A percentile compares a stretch with the other conserved stretches of the same genome.
Conservation (phyloP, 2,888 invertebrate genomes). For the Drosophila mettleri region DNA sequence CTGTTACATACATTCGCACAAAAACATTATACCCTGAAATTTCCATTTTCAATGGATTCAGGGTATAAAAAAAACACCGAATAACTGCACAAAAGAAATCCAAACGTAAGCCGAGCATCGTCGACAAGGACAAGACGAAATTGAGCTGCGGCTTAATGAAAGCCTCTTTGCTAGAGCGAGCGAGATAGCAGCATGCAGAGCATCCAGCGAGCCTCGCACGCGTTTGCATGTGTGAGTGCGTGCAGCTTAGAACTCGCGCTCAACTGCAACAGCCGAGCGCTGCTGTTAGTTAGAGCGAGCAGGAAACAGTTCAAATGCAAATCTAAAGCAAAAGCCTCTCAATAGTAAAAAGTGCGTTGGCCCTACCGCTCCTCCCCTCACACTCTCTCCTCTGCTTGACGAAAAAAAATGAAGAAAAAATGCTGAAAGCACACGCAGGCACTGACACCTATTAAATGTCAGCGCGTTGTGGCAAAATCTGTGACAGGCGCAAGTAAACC, state of each 20-base stretch:
- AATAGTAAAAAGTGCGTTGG: constrained; percentile 50
- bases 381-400: background rate
- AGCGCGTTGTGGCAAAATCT: constrained; percentile 47
- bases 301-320: constrained; percentile 42
- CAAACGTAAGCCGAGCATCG: constrained; percentile 43
- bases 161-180: constrained; percentile 37
- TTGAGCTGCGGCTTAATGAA: constrained; percentile 65
- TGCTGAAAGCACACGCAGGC: constrained; percentile 33
- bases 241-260: constrained; percentile 57
- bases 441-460: constrained; percentile 62
- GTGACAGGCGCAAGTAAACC: constrained; percentile 37
- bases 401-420: constrained; percentile 50
- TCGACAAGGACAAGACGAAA: constrained; percentile 60
- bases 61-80: constrained; percentile 12
- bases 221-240: background rate
- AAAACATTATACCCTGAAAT: too few species aligned
- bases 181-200: background rate
- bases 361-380: background rate
- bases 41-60: too few species aligned
- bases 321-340: constrained; percentile 54
- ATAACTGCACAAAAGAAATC: constrained; percentile 20
- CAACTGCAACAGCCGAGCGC: constrained; percentile 52
- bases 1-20: too few species aligned
- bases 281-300: background rate
- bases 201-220: background rate